Evolutionary conservation across 2,113 vertebrate genomes (phyloP).

Genomic region (Petromus typicus): DNA sequence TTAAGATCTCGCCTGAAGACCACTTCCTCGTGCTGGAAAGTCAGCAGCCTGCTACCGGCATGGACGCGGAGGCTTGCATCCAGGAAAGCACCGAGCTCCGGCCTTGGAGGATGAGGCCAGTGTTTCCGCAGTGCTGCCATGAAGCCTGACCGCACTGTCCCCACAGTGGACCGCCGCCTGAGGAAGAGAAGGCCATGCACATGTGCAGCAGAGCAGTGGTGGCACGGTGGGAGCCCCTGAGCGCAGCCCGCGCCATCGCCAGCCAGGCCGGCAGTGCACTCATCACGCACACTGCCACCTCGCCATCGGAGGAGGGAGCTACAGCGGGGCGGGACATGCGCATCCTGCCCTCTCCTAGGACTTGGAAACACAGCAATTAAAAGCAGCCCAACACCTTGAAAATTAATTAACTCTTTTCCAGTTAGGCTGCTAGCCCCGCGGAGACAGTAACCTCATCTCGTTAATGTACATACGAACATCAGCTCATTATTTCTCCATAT

Average conservation of each 20-base stretch:
- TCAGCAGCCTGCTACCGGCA: not conserved
- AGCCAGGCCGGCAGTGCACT: not conserved
- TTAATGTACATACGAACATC: constrained; percentile 63
- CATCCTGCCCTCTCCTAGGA: constrained; percentile 68
- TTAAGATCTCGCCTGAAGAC: not conserved
- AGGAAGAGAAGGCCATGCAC: not conserved
- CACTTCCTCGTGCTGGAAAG: not conserved
- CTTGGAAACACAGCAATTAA: constrained; percentile 66
- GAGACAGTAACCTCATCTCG: constrained; percentile 55
- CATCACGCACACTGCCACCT: not conserved
- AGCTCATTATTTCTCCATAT: constrained; percentile 74
- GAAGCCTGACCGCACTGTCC: not conserved
- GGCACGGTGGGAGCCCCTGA: not conserved
- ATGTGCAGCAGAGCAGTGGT: not conserved
- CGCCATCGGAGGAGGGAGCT: not conserved
- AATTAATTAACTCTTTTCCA: constrained; percentile 65
- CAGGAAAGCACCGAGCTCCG: not conserved
- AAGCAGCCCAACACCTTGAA: constrained; percentile 54
- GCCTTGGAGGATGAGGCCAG: not conserved
- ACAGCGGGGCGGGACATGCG: constrained; percentile 63
- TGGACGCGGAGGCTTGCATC: not conserved
- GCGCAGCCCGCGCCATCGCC: not conserved
- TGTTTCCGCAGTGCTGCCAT: constrained; percentile 27
- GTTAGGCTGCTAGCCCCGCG: constrained; percentile 60
- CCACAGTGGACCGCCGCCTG: not conserved